Percentiles rank a stretch among this genome's conserved stretches.
phyloP scores from a whole-genome alignment of 1,140 invertebrate species.

The silkworm (Bombyx mori) region ASM3026992v2 NC_085130.1:15628001-15628500 shows the following conservation, averaged over 20 bases:
- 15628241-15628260: constrained; percentile 61
- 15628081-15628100: constrained; percentile 73
- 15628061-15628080: constrained; percentile 78
- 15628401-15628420: too few species aligned
- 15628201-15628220: constrained; percentile 3
- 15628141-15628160: constrained; percentile 72
- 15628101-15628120: constrained; percentile 17
- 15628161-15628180: constrained; percentile 14
- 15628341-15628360: neutral
- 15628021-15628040: constrained; percentile 71
- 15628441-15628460: too few species aligned
- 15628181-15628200: too few species aligned
- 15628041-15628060: constrained; percentile 73
- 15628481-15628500: too few species aligned
- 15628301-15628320: constrained; percentile 73
- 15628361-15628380: neutral
- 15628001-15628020: constrained; percentile 69
- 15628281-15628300: constrained; percentile 71
- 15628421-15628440: too few species aligned
- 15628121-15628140: constrained; percentile 20
- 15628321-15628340: constrained; percentile 54
- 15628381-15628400: too few species aligned
- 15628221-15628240: constrained; percentile 56
- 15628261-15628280: constrained; percentile 72
- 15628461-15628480: too few species aligned